Conservation (phyloP, 1,140 invertebrate species). For the Sarcophaga bullata region DNA sequence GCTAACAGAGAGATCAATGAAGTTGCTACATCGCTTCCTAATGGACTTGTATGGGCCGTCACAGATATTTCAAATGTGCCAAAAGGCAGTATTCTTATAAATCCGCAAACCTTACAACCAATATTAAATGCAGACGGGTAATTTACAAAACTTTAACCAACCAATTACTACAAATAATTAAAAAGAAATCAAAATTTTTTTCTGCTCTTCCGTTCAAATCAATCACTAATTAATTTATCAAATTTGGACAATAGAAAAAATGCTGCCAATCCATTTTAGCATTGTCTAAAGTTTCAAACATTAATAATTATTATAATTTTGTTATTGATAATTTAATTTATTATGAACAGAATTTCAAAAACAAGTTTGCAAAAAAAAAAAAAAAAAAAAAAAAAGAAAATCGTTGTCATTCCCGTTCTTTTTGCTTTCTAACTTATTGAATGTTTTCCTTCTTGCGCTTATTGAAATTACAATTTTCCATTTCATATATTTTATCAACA, state of each 20-base stretch:
- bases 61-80: slow-evolving; percentile 84
- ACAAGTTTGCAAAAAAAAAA: slow-evolving; percentile 15
- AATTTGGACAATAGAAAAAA: not conserved
- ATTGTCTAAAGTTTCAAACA: not conserved
- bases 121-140: slow-evolving; percentile 74
- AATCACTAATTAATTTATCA: slow-evolving; percentile 27
- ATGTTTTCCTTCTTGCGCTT: no score
- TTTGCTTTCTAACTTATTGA: not conserved
- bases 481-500: no score
- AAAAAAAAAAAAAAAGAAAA: no score
- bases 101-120: slow-evolving; percentile 79
- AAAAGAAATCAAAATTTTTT: slow-evolving; percentile 7
- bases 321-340: not conserved
- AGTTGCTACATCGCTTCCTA: slow-evolving; percentile 46
- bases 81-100: slow-evolving; percentile 85
- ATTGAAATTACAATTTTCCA: no score
- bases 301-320: not conserved
- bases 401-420: not conserved
- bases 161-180: slow-evolving; percentile 9
- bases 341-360: not conserved
- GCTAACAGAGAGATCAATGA: slow-evolving; percentile 50
- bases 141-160: slow-evolving; percentile 59
- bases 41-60: slow-evolving; percentile 82
- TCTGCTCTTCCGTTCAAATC: slow-evolving; percentile 13
- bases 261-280: not conserved